Percentiles rank a stretch among this genome's conserved stretches.
Evolutionary conservation across 2,113 vertebrate species (phyloP).

Genomic region (Chaenogobius annularis): DNA sequence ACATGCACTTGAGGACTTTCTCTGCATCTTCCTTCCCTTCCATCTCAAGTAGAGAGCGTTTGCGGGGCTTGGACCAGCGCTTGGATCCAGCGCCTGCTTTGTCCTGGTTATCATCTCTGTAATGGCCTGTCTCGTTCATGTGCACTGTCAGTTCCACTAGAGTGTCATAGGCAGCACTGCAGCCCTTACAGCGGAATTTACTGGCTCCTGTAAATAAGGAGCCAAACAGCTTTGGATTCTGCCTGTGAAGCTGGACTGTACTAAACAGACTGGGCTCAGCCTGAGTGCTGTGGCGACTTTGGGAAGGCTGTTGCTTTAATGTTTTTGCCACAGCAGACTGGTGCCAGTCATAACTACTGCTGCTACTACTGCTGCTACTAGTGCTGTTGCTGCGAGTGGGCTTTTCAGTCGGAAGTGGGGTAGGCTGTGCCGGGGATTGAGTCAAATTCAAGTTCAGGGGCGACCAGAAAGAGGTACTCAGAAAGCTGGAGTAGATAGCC

Average conservation of each 20-base stretch:
- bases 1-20: conserved; percentile 98
- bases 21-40: conserved; percentile 98
- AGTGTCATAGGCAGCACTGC: conserved; percentile 95
- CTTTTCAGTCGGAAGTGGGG: conserved; percentile 80
- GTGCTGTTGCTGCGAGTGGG: conserved; percentile 83
- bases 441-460: conserved; percentile 87
- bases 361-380: conserved; percentile 89
- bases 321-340: conserved; percentile 96
- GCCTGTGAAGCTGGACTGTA: conserved; percentile 94
- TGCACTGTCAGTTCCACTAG: conserved; percentile 97
- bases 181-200: conserved; percentile 98
- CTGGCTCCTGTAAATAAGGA: conserved; percentile 98
- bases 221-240: conserved; percentile 95
- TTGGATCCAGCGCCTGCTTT: conserved; percentile 86
- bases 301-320: conserved; percentile 90
- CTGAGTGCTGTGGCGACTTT: conserved; percentile 78
- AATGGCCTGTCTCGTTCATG: conserved; percentile 98
- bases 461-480: conserved; percentile 96
- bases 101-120: conserved; percentile 97
- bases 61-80: conserved; percentile 98
- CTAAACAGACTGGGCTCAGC: conserved; percentile 94
- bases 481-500: conserved; percentile 95
- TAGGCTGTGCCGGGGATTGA: conserved; percentile 46
- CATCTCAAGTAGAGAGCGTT: conserved; percentile 97
- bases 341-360: conserved; percentile 97